A percentile compares a stretch with the other conserved stretches of the same genome.
Evolutionary conservation across 2,113 vertebrate species (phyloP).

Genomic region (Actenoides hombroni): DNA sequence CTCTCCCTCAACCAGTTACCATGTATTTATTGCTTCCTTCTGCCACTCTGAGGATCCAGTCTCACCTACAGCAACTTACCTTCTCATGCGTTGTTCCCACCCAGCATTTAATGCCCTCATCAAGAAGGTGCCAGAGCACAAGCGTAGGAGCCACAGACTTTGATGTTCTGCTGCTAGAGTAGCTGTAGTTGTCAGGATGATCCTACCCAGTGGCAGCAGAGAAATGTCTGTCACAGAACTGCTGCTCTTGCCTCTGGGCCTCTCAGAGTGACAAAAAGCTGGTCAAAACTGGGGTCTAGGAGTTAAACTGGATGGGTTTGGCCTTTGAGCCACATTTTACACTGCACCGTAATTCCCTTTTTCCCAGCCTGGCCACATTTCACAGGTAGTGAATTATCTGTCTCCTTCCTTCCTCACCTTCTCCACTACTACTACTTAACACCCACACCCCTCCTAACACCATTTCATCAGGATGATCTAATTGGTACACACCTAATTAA

Average conservation of each 20-base stretch:
- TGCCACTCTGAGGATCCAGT: neutral
- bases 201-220: neutral
- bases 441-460: neutral
- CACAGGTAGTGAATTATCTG: neutral
- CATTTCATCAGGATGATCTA: neutral
- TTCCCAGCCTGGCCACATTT: neutral
- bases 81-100: neutral
- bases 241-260: neutral
- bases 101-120: neutral
- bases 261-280: neutral
- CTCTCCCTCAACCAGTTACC: neutral
- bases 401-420: neutral
- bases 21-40: neutral
- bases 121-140: neutral
- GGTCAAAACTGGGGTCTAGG: neutral
- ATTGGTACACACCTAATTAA: neutral
- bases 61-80: neutral
- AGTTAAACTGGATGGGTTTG: neutral
- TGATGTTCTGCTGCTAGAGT: neutral
- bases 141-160: neutral
- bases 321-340: neutral
- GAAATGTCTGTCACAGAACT: neutral
- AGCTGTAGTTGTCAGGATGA: neutral
- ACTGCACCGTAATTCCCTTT: neutral
- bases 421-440: neutral